These are phyloP conservation scores for Prunella fulvescens DNA, from an alignment of 2,113 vertebrate genomes.

Conservation along the genomic window DNA sequence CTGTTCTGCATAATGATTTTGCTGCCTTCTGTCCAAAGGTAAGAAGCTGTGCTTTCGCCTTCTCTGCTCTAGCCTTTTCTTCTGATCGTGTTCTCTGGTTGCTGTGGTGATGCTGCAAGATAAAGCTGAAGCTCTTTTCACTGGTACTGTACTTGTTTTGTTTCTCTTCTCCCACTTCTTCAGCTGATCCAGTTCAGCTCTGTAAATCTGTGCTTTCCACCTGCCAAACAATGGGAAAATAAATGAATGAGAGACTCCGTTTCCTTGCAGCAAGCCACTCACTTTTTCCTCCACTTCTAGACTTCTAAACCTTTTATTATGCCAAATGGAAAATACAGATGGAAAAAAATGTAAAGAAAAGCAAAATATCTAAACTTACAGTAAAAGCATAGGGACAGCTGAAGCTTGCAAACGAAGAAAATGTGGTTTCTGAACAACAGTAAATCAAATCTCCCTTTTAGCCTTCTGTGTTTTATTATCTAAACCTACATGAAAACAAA, in stretches of 20 bases:
- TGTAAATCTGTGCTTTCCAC: slow-evolving; percentile 62
- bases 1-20: slow-evolving; percentile 67
- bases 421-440: not conserved
- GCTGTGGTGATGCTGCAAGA: slow-evolving; percentile 61
- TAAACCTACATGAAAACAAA: slow-evolving; percentile 55
- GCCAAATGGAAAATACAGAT: not conserved
- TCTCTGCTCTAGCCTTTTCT: slow-evolving; percentile 23
- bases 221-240: slow-evolving; percentile 67
- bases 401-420: not conserved
- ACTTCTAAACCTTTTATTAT: not conserved
- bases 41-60: slow-evolving; percentile 3
- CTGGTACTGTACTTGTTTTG: not conserved
- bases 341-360: not conserved
- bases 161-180: slow-evolving; percentile 54
- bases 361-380: not conserved
- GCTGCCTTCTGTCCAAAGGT: slow-evolving; percentile 47
- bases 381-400: not conserved
- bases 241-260: not conserved
- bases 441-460: slow-evolving; percentile 10
- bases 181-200: slow-evolving; percentile 37
- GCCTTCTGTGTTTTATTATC: slow-evolving; percentile 15
- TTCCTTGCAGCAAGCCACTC: not conserved
- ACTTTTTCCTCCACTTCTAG: not conserved
- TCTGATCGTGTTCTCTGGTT: slow-evolving; percentile 51
- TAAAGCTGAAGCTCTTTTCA: slow-evolving; percentile 45